Conservation (phyloP, 2,888 invertebrate species). For the Diaprepes abbreviatus region DNA sequence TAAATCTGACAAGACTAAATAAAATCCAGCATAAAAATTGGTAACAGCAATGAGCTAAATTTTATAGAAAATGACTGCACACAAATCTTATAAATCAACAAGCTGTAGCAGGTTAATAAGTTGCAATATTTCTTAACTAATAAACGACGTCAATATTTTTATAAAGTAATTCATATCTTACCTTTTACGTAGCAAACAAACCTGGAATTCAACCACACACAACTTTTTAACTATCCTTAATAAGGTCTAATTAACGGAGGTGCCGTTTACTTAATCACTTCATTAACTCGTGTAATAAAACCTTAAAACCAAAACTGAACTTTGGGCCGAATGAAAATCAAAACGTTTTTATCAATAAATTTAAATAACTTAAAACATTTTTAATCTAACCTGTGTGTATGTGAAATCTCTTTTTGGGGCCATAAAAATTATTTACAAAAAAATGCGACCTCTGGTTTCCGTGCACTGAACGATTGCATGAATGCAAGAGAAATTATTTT, state of each 20-base stretch:
- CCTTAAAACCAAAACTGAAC: constrained; percentile 18
- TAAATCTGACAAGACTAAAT: no score
- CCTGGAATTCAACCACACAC: constrained; percentile 15
- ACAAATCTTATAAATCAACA: no score
- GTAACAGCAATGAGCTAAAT: no score
- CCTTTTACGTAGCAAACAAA: constrained; percentile 24
- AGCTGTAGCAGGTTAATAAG: no score
- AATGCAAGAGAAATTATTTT: neutral
- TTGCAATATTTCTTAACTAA: no score
- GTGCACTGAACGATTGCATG: constrained; percentile 39
- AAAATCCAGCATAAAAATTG: no score
- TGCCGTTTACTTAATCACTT: constrained; percentile 49
- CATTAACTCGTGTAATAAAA: constrained; percentile 34
- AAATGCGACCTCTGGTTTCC: constrained; percentile 43
- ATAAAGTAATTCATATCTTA: no score
- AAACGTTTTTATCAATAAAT: constrained; percentile 17
- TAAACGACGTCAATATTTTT: no score
- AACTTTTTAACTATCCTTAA: constrained; percentile 42
- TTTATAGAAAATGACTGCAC: no score
- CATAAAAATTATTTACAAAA: constrained; percentile 48
- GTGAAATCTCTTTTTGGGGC: constrained; percentile 24
- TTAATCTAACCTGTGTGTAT: constrained; percentile 46
- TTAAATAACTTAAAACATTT: constrained; percentile 29
- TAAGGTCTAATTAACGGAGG: constrained; percentile 48
- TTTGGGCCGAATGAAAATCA: constrained; percentile 22